Percentiles rank a stretch among this genome's conserved stretches.
Conservation (phyloP, 2,888 invertebrate species). For the Urechis unicinctus region DNA sequence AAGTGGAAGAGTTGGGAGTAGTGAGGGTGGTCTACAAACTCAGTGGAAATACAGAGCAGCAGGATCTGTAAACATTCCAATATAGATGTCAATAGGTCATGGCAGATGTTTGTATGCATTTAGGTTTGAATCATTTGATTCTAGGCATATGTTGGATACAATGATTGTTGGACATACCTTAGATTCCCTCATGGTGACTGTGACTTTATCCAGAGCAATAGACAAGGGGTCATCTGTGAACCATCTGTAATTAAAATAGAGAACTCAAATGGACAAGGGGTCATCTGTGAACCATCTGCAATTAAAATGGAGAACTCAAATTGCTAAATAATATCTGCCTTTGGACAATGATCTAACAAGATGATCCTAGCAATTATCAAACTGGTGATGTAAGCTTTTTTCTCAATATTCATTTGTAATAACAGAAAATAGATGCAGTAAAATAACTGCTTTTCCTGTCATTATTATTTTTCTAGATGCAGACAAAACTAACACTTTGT, state of each 20-base stretch:
- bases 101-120: not conserved
- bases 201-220: conserved; percentile 9
- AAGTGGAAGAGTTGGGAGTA: conserved; percentile 13
- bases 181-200: conserved; percentile 16
- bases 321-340: not conserved
- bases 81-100: not conserved
- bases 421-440: no score
- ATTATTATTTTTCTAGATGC: conserved; percentile 13
- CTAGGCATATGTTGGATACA: not conserved
- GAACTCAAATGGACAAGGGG: not conserved
- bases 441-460: no score
- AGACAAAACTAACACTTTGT: conserved; percentile 13
- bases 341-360: no score
- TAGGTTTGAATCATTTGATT: no score
- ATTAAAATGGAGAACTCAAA: not conserved
- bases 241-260: conserved; percentile 12
- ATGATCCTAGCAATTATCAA: no score
- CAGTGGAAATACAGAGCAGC: conserved; percentile 13
- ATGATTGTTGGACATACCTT: conserved; percentile 6
- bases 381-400: no score
- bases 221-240: conserved; percentile 13
- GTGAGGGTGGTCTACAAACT: conserved; percentile 9
- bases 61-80: conserved; percentile 8
- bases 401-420: no score
- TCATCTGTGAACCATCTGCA: not conserved